Percentiles rank a stretch among this genome's conserved stretches.
Conservation (phyloP, 2,888 invertebrate species). For the Neocrepidodera transversa region DNA sequence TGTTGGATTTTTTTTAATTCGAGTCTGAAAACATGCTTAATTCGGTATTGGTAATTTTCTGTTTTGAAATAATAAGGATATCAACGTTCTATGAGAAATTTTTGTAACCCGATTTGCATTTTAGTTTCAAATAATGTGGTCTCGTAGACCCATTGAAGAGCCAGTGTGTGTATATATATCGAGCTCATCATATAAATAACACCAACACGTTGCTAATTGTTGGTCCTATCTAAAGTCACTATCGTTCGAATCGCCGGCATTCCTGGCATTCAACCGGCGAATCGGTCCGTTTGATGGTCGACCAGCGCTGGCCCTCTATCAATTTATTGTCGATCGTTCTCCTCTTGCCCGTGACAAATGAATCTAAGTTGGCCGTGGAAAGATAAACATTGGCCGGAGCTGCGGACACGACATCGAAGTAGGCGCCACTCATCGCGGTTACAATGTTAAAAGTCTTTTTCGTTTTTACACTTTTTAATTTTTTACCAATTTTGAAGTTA, state of each 20-base stretch:
- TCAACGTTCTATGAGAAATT: too few relatives aligned
- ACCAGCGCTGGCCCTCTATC: conserved; percentile 26
- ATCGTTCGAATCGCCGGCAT: conserved; percentile 47
- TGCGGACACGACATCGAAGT: conserved; percentile 18
- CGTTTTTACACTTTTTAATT: background rate
- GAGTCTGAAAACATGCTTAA: too few relatives aligned
- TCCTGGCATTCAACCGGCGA: conserved; percentile 35
- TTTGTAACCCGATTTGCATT: conserved; percentile 53
- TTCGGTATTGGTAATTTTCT: too few relatives aligned
- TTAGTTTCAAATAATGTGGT: conserved; percentile 46
- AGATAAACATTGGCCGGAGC: conserved; percentile 32
- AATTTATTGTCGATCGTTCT: conserved; percentile 30
- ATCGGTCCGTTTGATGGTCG: conserved; percentile 30
- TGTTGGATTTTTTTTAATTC: too few relatives aligned
- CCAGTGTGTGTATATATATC: conserved; percentile 29
- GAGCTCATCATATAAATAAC: conserved; percentile 46
- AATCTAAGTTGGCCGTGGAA: conserved; percentile 22
- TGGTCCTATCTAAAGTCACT: conserved; percentile 50
- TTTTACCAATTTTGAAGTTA: background rate
- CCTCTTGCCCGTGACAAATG: conserved; percentile 31
- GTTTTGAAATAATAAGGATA: too few relatives aligned
- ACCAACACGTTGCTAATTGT: conserved; percentile 52
- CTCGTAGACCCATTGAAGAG: conserved; percentile 34
- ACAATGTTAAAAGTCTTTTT: background rate
- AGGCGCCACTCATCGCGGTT: conserved; percentile 13